Percentiles rank a stretch among this genome's conserved stretches.
phyloP scores from a whole-genome alignment of 2,888 invertebrate species.

The Philopedon plagiatum region DNA sequence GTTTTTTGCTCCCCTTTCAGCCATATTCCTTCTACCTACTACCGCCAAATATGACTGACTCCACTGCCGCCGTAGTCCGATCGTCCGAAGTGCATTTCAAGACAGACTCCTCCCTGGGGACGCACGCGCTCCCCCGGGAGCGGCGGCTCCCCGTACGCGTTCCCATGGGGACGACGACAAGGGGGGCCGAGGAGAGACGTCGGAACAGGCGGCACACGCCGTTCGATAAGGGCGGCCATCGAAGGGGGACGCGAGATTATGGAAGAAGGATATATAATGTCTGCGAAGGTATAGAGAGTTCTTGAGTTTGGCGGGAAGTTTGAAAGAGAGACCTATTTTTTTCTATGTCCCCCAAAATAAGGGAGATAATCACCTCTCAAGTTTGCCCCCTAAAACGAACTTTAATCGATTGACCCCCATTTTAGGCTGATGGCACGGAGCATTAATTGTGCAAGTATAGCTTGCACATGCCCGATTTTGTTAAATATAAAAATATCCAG shows the following conservation, averaged over 20 bases:
- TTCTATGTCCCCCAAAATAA: too few relatives aligned
- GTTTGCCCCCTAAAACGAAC: too few relatives aligned
- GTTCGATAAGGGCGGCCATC: conserved; percentile 58
- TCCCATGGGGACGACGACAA: conserved; percentile 72
- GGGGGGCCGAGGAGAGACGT: conserved; percentile 62
- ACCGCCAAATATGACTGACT: conserved; percentile 34
- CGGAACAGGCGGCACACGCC: conserved; percentile 60
- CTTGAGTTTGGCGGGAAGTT: too few relatives aligned
- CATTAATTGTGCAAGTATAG: too few relatives aligned
- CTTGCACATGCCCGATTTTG: too few relatives aligned
- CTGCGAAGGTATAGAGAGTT: conserved; percentile 10
- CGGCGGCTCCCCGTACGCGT: conserved; percentile 68
- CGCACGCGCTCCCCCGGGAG: conserved; percentile 66
- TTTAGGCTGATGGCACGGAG: too few relatives aligned
- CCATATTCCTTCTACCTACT: conserved; percentile 17
- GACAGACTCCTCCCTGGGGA: conserved; percentile 69
- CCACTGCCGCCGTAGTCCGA: conserved; percentile 28
- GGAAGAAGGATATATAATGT: conserved; percentile 36
- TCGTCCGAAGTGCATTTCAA: conserved; percentile 52
- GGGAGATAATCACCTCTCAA: too few relatives aligned
- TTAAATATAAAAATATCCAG: too few relatives aligned
- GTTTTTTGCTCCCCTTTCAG: not conserved
- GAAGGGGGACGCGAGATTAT: conserved; percentile 36
- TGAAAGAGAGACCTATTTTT: too few relatives aligned
- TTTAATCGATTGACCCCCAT: too few relatives aligned